Evolutionary conservation across 1,140 invertebrate genomes (phyloP).

Genomic region (Cydia pomonella): DNA sequence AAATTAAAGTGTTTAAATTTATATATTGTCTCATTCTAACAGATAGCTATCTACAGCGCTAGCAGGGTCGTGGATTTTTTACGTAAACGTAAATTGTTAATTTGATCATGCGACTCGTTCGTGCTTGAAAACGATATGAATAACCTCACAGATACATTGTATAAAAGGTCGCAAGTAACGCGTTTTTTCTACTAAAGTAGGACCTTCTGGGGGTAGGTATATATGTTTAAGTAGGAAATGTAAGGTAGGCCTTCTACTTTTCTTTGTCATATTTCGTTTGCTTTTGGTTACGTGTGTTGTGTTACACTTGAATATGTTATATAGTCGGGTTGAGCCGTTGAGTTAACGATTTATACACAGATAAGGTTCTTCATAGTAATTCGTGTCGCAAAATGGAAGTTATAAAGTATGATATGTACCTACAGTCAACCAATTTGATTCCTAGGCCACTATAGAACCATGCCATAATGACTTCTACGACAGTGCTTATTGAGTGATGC

Average conservation of each 20-base stretch:
- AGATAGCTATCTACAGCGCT: no score
- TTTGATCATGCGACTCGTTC: neutral
- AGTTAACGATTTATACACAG: neutral
- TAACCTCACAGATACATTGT: neutral
- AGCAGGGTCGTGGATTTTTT: no score
- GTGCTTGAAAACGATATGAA: neutral
- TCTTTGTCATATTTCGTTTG: slow-evolving; percentile 4
- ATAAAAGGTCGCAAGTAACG: neutral
- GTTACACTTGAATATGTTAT: neutral
- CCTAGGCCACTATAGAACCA: no score
- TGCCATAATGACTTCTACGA: no score
- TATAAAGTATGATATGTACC: no score
- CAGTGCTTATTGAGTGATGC: no score
- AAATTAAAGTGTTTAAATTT: no score
- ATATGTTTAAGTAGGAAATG: neutral
- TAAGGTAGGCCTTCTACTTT: neutral
- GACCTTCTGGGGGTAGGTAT: neutral
- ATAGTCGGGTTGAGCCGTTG: neutral
- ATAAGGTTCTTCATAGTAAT: neutral
- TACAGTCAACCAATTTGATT: no score
- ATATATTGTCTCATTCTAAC: no score
- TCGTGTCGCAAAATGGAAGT: no score
- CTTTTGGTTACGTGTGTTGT: neutral
- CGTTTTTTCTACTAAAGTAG: neutral
- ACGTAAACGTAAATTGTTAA: no score